These are phyloP conservation scores for Clepsis dumicolana DNA, from an alignment of 2,888 invertebrate genomes.

Conservation along the genomic window DNA sequence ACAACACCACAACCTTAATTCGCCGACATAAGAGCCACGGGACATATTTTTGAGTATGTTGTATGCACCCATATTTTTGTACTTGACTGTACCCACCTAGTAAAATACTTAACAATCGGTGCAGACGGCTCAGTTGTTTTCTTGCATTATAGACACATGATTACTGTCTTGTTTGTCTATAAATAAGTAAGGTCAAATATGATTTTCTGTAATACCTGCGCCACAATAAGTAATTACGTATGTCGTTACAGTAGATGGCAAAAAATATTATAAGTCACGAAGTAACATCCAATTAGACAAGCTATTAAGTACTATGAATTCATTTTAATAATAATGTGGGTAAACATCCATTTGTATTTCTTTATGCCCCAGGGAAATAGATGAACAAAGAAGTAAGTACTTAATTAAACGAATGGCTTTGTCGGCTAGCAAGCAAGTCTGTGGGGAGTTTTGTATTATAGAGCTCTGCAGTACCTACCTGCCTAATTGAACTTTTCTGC, in stretches of 20 bases:
- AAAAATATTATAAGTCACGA: slow-evolving; percentile 46
- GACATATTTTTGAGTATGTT: too few species aligned
- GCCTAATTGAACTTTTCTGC: too few species aligned
- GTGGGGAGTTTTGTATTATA: not conserved
- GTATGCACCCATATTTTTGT: too few species aligned
- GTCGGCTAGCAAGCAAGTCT: not conserved
- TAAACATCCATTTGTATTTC: slow-evolving; percentile 9
- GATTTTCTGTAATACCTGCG: slow-evolving; percentile 13
- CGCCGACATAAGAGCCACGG: too few species aligned
- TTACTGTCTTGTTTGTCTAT: slow-evolving; percentile 10
- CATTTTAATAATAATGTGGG: slow-evolving; percentile 19
- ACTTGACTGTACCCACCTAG: too few species aligned
- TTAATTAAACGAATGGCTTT: slow-evolving; percentile 3
- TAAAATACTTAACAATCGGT: too few species aligned
- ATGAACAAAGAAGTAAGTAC: not conserved
- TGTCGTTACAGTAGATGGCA: slow-evolving; percentile 33
- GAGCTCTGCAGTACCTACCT: too few species aligned
- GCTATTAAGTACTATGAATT: slow-evolving; percentile 1
- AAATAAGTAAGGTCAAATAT: slow-evolving; percentile 21
- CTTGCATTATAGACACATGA: not conserved
- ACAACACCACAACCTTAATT: too few species aligned
- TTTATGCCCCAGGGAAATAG: not conserved
- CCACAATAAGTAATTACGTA: slow-evolving; percentile 33
- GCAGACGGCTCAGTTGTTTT: not conserved
- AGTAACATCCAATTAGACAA: slow-evolving; percentile 35